Base-by-base conservation (phyloP, 1,140 invertebrate genomes). In the Zaprionus ghesquierei region DNA sequence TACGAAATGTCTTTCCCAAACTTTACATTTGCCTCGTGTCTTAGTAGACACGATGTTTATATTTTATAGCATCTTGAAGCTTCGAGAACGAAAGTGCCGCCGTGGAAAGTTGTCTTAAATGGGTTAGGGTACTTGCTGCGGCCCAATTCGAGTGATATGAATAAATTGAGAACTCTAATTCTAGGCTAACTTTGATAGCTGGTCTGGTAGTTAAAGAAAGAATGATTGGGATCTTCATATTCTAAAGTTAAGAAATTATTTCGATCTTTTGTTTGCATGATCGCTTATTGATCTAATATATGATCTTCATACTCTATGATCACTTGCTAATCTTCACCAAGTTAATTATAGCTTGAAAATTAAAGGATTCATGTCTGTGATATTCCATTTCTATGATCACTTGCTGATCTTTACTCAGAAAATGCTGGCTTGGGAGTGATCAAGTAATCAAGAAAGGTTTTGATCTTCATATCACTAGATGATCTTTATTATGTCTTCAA, bases 1-100 rank as follows among this genome's bases (percentile, higher is more conserved):
- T 60, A 55, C 38, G 18, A 49, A 29, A 58, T 59, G 41, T 79
- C 54, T 59, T 41, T 46, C 44, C 27, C n/a, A n/a, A n/a, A n/a
- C n/a, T n/a, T n/a, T n/a, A n/a, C n/a, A n/a, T n/a, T n/a, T n/a
- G n/a, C n/a, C n/a, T n/a, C n/a, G n/a, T n/a, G n/a, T n/a, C n/a
- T n/a, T n/a, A n/a, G n/a, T n/a, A n/a, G n/a, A n/a, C n/a, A n/a
- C n/a, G n/a, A n/a, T n/a, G n/a, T n/a, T n/a, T n/a, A n/a, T n/a
- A n/a, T n/a, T 53, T 50, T 73, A 23, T 70, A 5, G 44, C 58
- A 35, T 63, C 41, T 71, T 27, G 53, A 29, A 25, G 50, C 31
- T 77, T 79, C 62, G 81, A 90, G 86, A 90, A 90, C 62, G 92
- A 92, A 64, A 92, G 82, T 74, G 87, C 44, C 35, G 35, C 35